A percentile compares a stretch with the other conserved stretches of the same genome.
Evolutionary conservation across 2,888 invertebrate genomes (phyloP).

Genomic region (Germaria angustata): DNA sequence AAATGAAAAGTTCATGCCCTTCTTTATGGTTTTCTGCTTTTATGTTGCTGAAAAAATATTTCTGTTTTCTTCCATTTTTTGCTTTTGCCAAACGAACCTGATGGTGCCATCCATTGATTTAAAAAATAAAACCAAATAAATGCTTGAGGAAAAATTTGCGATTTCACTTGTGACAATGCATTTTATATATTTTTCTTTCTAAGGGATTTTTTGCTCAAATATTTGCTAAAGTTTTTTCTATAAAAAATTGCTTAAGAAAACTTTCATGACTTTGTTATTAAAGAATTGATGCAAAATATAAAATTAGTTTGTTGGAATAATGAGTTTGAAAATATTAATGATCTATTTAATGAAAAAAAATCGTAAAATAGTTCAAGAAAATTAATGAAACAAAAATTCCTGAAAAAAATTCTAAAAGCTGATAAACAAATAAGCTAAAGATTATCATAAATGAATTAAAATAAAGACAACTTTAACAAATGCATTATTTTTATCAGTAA

Average conservation of each 20-base stretch:
- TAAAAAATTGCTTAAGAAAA: conserved; percentile 17
- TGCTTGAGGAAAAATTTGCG: conserved; percentile 41
- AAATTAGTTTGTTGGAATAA: neutral
- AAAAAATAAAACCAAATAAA: conserved; percentile 8
- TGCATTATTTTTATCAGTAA: no score
- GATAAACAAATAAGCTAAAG: no score
- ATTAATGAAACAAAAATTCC: no score
- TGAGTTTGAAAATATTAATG: neutral
- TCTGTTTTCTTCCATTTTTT: neutral
- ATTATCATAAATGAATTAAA: no score
- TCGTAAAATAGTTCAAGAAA: no score
- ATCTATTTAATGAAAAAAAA: conserved; percentile 12
- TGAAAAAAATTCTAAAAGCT: no score
- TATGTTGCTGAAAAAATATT: conserved; percentile 17
- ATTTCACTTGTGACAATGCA: conserved; percentile 61
- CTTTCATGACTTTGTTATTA: neutral
- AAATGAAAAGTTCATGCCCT: conserved; percentile 67
- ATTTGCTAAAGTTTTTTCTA: conserved; percentile 14
- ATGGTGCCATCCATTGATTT: conserved; percentile 57
- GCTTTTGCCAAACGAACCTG: conserved; percentile 6
- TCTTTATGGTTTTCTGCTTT: conserved; percentile 61
- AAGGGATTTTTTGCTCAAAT: neutral
- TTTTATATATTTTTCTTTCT: neutral
- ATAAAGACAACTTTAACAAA: no score
- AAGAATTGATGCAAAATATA: neutral